Conservation (phyloP, 1,140 invertebrate genomes). For the Calephelis virginiensis region DNA sequence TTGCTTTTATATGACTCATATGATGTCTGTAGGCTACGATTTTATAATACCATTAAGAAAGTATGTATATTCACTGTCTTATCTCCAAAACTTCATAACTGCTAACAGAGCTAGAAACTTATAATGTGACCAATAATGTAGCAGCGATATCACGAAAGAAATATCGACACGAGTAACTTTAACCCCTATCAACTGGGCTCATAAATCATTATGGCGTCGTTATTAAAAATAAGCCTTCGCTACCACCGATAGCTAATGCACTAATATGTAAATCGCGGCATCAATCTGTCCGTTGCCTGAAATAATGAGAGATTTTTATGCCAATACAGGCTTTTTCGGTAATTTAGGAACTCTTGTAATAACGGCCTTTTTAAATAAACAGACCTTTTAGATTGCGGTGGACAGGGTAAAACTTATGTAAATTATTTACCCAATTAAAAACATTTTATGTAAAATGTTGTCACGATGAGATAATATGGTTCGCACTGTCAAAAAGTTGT, state of each 20-base stretch:
- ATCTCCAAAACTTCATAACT: neutral
- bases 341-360: too few relatives aligned
- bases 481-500: too few relatives aligned
- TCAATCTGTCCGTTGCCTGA: slow-evolving; percentile 18
- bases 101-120: neutral
- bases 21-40: too few relatives aligned
- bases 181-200: slow-evolving; percentile 7
- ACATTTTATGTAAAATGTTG: too few relatives aligned
- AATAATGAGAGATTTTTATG: slow-evolving; percentile 25
- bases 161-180: slow-evolving; percentile 10
- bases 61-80: too few relatives aligned
- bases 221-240: slow-evolving; percentile 21
- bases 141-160: slow-evolving; percentile 7
- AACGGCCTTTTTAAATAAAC: too few relatives aligned
- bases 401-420: too few relatives aligned
- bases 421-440: too few relatives aligned
- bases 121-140: slow-evolving; percentile 15
- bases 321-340: neutral
- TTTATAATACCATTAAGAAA: too few relatives aligned
- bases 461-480: too few relatives aligned
- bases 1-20: too few relatives aligned
- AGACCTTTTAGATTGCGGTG: too few relatives aligned
- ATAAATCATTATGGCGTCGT: slow-evolving; percentile 20
- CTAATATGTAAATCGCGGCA: slow-evolving; percentile 24
- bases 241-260: slow-evolving; percentile 13